These are phyloP conservation scores for Doryteuthis pealeii DNA, from an alignment of 1,140 invertebrate genomes.

Conservation along the genomic window DNA sequence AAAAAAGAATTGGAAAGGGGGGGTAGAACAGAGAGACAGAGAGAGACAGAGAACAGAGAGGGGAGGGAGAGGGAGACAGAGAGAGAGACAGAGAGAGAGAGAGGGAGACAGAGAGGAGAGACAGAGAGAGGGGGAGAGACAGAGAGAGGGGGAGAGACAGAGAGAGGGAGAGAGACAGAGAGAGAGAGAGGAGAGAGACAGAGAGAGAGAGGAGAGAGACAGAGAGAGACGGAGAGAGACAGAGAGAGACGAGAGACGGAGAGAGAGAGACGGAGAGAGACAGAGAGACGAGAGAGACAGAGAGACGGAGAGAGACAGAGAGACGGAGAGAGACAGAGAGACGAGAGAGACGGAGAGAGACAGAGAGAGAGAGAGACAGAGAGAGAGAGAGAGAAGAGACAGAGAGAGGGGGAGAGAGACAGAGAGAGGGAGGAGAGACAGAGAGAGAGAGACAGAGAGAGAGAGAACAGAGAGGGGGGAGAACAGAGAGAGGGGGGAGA, in stretches of 20 bases:
- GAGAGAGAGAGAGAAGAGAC: neutral
- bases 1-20: no score
- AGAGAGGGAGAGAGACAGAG: neutral
- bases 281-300: no score
- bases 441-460: no score
- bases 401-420: neutral
- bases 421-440: no score
- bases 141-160: neutral
- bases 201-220: neutral
- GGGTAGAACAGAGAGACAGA: constrained; percentile 1
- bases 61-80: neutral
- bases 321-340: no score
- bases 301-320: neutral
- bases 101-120: no score
- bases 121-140: neutral
- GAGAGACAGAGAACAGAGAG: neutral
- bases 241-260: no score
- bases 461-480: no score
- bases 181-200: neutral
- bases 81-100: no score
- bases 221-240: neutral
- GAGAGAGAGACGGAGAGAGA: no score
- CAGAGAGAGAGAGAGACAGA: neutral
- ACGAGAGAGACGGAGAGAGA: neutral
- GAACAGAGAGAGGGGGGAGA: no score